Evolutionary conservation across 1,140 invertebrate genomes (phyloP), one percentile per base, ranked within the genome.

Genomic region (Caenorhabditis remanei): DNA sequence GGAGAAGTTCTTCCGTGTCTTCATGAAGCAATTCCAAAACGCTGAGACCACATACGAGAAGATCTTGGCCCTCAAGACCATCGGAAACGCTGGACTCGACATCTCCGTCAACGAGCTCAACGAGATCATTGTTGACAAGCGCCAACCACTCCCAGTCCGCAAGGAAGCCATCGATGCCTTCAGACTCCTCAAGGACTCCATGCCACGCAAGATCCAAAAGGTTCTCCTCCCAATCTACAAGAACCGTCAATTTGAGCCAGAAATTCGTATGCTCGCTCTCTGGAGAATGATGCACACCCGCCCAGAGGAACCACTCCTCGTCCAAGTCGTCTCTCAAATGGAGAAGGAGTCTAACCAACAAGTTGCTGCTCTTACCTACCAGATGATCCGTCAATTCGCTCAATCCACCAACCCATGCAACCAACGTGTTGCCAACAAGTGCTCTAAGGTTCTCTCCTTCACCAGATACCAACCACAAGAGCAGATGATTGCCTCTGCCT

Each of bases 1-100:
- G 87, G 67, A 92, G 32, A 75, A 89, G 75, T 92, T 89, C 89
- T 16, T 91, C 41, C 55, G 89, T 48, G 75, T 82, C 43, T 82
- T 91, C 21, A 50, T 91, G 50, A 83, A 90, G 32, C 43, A 88
- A 61, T 89, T 83, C 82, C 48, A 90, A n/a, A 21, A 53, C 14
- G 71, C 88, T 75, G 67, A 91, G n/a, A 84, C 41, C 85, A 85
- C 83, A n/a, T 85, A 90, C 82, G 90, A 92, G 71, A 92, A 92
- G 84, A 48, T 91, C 21, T 55, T 92, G 56, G 90, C 90, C 71
- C 87, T 91, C 58, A 91, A 90, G 71, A 79, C 90, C 43, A 65
- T 91, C 24, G 91, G 87, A 48, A 91, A 91, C 85, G 91, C 91
- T 53, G 91, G 86, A 55, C 56, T 92, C 46, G 89, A 90, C 56